Percentiles rank a stretch among this genome's conserved stretches.
Evolutionary conservation across 2,888 invertebrate genomes (phyloP).

Genomic region (Amphimallon solstitiale): DNA sequence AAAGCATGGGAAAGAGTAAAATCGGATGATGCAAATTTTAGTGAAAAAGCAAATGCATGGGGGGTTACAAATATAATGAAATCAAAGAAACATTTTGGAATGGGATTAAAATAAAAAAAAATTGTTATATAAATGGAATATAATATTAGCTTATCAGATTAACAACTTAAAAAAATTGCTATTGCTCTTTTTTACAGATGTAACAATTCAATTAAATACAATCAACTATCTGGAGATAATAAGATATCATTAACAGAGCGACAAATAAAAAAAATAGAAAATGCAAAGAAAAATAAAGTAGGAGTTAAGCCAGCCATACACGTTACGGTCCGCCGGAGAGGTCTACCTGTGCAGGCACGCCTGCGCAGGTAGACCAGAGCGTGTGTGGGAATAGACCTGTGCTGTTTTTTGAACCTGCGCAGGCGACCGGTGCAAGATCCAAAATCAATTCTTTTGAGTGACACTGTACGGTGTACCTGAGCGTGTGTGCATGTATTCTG

Average conservation of each 20-base stretch:
- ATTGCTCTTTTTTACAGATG: background rate
- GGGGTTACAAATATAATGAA: slow-evolving; percentile 33
- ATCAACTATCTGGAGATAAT: slow-evolving; percentile 7
- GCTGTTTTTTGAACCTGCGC: too few relatives aligned
- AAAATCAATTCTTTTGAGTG: too few relatives aligned
- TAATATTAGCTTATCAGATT: background rate
- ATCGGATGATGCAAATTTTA: slow-evolving; percentile 24
- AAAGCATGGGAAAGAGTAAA: slow-evolving; percentile 31
- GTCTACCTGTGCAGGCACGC: too few relatives aligned
- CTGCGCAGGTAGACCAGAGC: too few relatives aligned
- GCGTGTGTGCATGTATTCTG: too few relatives aligned
- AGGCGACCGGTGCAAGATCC: too few relatives aligned
- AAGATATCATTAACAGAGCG: background rate
- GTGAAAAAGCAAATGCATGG: slow-evolving; percentile 32
- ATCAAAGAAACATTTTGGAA: slow-evolving; percentile 37
- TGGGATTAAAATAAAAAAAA: slow-evolving; percentile 30
- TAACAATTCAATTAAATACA: background rate
- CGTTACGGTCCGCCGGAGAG: too few relatives aligned
- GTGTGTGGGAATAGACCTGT: too few relatives aligned
- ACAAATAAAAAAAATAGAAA: slow-evolving; percentile 2
- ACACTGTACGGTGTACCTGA: too few relatives aligned
- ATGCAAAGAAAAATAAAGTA: background rate
- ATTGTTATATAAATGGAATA: background rate
- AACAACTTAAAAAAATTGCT: slow-evolving; percentile 1
- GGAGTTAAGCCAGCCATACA: background rate